Evolutionary conservation across 1,140 invertebrate species (phyloP).

Genomic region (Brachystomella parvula): DNA sequence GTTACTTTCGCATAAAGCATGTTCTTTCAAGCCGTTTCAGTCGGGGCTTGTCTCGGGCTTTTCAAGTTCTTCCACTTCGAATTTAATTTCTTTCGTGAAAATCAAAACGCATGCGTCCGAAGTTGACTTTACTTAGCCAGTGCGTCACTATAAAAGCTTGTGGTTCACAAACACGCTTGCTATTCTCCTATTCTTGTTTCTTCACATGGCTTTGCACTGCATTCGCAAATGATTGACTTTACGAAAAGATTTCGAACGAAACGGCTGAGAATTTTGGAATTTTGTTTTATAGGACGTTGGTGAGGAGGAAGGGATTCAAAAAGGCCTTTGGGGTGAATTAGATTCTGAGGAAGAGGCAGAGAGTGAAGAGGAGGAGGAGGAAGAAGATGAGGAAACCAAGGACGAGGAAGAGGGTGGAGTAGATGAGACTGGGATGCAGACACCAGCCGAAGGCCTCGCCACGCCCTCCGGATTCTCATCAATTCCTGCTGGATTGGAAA

Average conservation of each 20-base stretch:
- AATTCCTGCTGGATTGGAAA: conserved; percentile 91
- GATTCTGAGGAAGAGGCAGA: conserved; percentile 88
- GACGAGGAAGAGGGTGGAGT: conserved; percentile 47
- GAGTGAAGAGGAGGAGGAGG: conserved; percentile 72
- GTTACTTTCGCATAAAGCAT: too few relatives aligned
- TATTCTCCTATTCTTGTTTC: conserved; percentile 8
- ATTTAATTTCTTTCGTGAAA: too few relatives aligned
- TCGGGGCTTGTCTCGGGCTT: too few relatives aligned
- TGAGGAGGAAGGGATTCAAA: conserved; percentile 80
- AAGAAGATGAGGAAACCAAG: conserved; percentile 62
- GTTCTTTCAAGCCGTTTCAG: too few relatives aligned
- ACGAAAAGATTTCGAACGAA: neutral
- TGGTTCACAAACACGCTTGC: too few relatives aligned
- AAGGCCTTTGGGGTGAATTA: conserved; percentile 91
- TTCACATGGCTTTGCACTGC: neutral
- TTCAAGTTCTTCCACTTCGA: too few relatives aligned
- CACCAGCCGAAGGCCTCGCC: conserved; percentile 72
- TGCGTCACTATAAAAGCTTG: too few relatives aligned
- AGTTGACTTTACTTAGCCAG: too few relatives aligned
- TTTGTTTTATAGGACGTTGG: conserved; percentile 13
- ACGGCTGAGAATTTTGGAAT: neutral
- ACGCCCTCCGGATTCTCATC: conserved; percentile 93
- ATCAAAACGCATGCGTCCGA: too few relatives aligned
- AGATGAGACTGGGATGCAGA: conserved; percentile 63
- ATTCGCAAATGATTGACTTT: neutral